Conservation (phyloP, 1,140 invertebrate genomes). For the Papilio polytes region DNA sequence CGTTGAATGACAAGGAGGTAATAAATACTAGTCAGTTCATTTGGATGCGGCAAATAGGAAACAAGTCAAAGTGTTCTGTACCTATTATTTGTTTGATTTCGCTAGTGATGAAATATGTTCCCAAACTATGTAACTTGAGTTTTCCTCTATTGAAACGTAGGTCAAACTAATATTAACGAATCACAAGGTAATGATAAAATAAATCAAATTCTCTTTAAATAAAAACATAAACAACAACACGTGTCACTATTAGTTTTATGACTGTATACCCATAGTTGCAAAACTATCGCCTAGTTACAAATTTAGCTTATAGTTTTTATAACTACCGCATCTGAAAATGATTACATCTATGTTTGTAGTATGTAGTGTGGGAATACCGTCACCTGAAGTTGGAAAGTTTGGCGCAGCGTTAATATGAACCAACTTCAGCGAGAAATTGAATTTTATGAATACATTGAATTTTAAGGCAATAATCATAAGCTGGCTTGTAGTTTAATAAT, state of each 20-base stretch:
- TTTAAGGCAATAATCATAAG: constrained; percentile 30
- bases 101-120: too few species aligned
- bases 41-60: constrained; percentile 35
- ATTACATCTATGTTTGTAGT: constrained; percentile 40
- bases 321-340: constrained; percentile 39
- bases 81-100: too few species aligned
- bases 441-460: constrained; percentile 67
- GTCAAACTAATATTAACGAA: too few species aligned
- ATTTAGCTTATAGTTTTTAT: neutral
- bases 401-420: constrained; percentile 59
- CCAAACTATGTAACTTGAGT: too few species aligned
- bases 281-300: too few species aligned
- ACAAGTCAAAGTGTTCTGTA: too few species aligned
- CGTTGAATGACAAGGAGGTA: constrained; percentile 44
- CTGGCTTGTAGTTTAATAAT: constrained; percentile 9
- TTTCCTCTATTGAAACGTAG: too few species aligned
- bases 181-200: too few species aligned
- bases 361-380: constrained; percentile 71
- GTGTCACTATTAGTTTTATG: too few species aligned
- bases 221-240: too few species aligned
- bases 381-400: constrained; percentile 74
- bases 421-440: constrained; percentile 66
- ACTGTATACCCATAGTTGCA: too few species aligned
- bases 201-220: too few species aligned
- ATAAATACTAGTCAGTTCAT: neutral